Percentiles rank a stretch among this genome's conserved stretches.
Evolutionary conservation across 2,113 vertebrate genomes (phyloP).

Genomic region (Tenebrosternarchus preto): DNA sequence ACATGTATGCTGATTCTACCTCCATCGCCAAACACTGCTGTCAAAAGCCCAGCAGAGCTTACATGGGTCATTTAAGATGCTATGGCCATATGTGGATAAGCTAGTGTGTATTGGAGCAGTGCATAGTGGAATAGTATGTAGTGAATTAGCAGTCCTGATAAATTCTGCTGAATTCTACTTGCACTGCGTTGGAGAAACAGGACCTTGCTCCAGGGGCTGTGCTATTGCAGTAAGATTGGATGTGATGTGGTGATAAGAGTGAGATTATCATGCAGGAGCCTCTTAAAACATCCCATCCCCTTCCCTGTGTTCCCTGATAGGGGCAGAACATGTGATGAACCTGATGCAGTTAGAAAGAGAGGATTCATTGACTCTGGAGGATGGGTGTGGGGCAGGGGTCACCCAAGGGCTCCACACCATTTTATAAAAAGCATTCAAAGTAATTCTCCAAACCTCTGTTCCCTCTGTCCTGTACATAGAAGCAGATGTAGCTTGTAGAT

Average conservation of each 20-base stretch:
- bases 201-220: too few relatives aligned
- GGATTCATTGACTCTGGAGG: background rate
- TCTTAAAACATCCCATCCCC: too few relatives aligned
- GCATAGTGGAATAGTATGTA: too few relatives aligned
- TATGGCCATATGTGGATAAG: too few relatives aligned
- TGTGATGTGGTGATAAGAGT: too few relatives aligned
- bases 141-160: too few relatives aligned
- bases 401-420: background rate
- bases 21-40: background rate
- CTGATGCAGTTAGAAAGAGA: background rate
- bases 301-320: too few relatives aligned
- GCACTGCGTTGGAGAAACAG: too few relatives aligned
- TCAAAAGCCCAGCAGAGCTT: background rate
- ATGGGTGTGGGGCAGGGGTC: background rate
- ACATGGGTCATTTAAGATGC: background rate
- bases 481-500: background rate
- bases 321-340: slow-evolving; percentile 4
- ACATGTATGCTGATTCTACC: background rate
- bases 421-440: background rate
- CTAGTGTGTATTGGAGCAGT: too few relatives aligned
- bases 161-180: too few relatives aligned
- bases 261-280: too few relatives aligned
- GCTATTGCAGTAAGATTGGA: too few relatives aligned
- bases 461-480: background rate
- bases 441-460: background rate